These are phyloP conservation scores for Eristalis intricaria DNA, from an alignment of 2,888 invertebrate genomes.

Conservation along the genomic window DNA sequence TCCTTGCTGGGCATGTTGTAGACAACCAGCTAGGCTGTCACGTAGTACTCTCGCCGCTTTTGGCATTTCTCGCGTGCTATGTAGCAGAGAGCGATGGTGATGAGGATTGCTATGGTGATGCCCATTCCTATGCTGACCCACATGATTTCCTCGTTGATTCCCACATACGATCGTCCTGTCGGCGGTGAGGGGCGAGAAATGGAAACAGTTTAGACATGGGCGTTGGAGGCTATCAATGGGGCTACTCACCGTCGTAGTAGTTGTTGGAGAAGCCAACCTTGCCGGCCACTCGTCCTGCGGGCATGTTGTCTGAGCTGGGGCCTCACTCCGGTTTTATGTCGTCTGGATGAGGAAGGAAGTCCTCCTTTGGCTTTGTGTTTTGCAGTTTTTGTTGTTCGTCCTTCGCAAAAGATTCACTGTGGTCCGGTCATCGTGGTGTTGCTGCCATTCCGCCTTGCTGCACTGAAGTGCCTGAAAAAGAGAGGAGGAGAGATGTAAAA, in stretches of 20 bases:
- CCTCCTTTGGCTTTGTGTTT: neutral
- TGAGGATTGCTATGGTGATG: conserved; percentile 87
- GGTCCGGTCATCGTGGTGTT: conserved; percentile 35
- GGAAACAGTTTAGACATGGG: conserved; percentile 1
- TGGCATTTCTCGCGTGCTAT: conserved; percentile 91
- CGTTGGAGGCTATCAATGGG: neutral
- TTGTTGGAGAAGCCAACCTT: conserved; percentile 81
- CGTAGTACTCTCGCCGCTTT: conserved; percentile 87
- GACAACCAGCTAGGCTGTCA: conserved; percentile 84
- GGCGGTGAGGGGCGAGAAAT: conserved; percentile 2
- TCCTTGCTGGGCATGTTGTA: conserved; percentile 47
- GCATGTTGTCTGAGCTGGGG: conserved; percentile 75
- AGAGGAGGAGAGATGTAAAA: neutral
- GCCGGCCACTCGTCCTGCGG: conserved; percentile 81
- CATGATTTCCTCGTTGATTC: conserved; percentile 93
- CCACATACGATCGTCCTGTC: conserved; percentile 90
- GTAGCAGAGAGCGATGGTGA: conserved; percentile 91
- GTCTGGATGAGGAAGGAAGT: neutral
- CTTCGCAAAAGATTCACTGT: conserved; percentile 8
- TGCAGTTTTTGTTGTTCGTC: neutral
- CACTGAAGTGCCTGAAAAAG: conserved; percentile 23
- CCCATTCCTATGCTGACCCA: conserved; percentile 91
- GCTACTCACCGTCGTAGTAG: conserved; percentile 79
- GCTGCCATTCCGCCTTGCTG: conserved; percentile 33
- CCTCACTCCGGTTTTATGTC: conserved; percentile 31